These are phyloP conservation scores for Lichenostomus cassidix DNA, from an alignment of 2,113 vertebrate species.

Conservation along the genomic window DNA sequence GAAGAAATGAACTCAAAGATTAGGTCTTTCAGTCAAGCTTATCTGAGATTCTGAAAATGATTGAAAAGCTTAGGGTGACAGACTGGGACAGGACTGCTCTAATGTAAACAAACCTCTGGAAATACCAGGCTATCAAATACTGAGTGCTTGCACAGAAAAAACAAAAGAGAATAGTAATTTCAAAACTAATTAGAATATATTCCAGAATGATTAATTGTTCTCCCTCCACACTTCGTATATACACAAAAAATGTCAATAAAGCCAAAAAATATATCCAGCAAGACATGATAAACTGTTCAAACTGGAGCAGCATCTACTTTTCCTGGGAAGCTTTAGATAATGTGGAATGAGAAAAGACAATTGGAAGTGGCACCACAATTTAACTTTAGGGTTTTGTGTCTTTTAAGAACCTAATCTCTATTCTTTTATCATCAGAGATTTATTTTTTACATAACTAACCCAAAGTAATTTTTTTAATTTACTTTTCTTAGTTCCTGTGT, in stretches of 20 bases:
- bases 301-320: neutral
- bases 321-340: neutral
- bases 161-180: neutral
- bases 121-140: neutral
- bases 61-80: constrained; percentile 24
- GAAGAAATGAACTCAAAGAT: neutral
- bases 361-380: neutral
- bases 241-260: neutral
- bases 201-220: neutral
- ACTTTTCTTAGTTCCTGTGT: neutral
- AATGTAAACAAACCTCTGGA: neutral
- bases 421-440: neutral
- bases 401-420: neutral
- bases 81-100: neutral
- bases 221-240: neutral
- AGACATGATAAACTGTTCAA: neutral
- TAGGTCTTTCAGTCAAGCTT: constrained; percentile 16
- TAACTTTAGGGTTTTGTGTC: neutral
- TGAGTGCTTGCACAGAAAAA: neutral
- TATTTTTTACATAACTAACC: neutral
- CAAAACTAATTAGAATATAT: neutral
- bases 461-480: neutral
- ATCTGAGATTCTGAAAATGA: constrained; percentile 27
- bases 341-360: neutral
- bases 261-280: neutral